Base-by-base conservation (phyloP, 1,140 invertebrate genomes). In the Episyrphus balteatus region DNA sequence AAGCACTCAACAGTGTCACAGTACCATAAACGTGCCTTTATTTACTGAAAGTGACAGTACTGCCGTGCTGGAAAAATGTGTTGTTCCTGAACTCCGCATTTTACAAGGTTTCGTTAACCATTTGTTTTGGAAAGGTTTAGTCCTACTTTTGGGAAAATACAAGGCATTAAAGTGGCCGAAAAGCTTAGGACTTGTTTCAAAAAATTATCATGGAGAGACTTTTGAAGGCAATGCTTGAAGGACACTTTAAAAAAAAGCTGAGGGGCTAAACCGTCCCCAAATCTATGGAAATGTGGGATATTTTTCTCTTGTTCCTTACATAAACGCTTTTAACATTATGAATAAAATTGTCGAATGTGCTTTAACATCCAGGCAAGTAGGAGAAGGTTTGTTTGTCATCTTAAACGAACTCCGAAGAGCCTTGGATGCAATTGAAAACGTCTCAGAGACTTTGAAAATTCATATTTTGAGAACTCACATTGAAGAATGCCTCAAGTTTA, bases 101-200 rank as follows among this genome's bases (percentile, higher is more conserved):
- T 49, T 51, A 38, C 51, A 52, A 47, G 51, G 51, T 2, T 52
- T 52, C 39, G 43, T 26, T 42, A 51, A 26, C 37, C 51, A 53
- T 50, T n/a, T 50, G 14, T 53, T 50, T 50, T 50, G 48, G 48
- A 11, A 39, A 19, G 44, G 51, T 11, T 33, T 47, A 34, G 44
- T 50, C 2, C 46, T n/a, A 11, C 21, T 50, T 14, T 18, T 44
- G 40, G 42, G 26, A 14, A 39, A 21, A 44, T 48, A 50, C 46
- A 46, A 48, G 42, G 50, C 50, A 9, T 44, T 51, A 34, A n/a
- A 45, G 14, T 49, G 52, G 47, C 52, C 52, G 15, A 36, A 51
- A 42, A 39, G 48, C 37, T 45, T 54, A 39, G 45, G 45, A 12
- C 33, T 54, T 11, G 30, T 54, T 33, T 26, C 52, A 9, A 51